Base-by-base conservation (phyloP, 2,888 invertebrate genomes). In the Nebria brevicollis region DNA sequence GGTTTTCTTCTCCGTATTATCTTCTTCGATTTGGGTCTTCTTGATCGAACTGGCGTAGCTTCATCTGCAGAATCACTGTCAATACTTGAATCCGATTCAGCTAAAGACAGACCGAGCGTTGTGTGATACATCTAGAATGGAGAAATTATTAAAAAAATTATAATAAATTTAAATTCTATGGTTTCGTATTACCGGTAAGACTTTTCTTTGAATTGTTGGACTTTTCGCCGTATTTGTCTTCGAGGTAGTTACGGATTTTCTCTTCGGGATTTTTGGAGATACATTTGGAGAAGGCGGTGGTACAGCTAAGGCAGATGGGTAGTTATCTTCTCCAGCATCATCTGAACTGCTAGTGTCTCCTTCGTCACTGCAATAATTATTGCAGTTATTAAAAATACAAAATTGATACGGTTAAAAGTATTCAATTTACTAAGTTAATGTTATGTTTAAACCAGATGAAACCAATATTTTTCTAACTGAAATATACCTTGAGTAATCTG, bases 401-500 rank as follows among this genome's bases (percentile, higher is more conserved):
- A 34, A 34, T 34, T 2, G 5, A 1, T 34, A 34, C 34, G 34
- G 5, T 34, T 5, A 34, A 34, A 34, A 34, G 2, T 5, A 34
- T 34, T 34, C 5, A 2, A 34, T 34, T 34, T 34, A 34, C 34
- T 5, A 34, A 34, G 5, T 34, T 4, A 34, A 4, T 34, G 34
- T 4, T 34, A 34, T 34, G 34, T 34, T 34, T 34, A 4, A 5
- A 34, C 34, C 34, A 5, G 34, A 34, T 34, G 34, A 2, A 34
- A 34, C 34, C 34, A 4, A 34, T 34, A 34, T 34, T 34, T 34
- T 34, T 34, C 4, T 2, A 34, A 34, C 34, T 34, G 34, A 34
- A 34, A 34, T 77, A 84, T 90, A 96, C 96, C 96, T 96, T 8
- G 96, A 96, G 88, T 96, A 96, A 89, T 97, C 96, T 41, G 96